Conservation (phyloP, 2,797 vertebrate genomes). For the Pangasius mekongensis region DNA sequence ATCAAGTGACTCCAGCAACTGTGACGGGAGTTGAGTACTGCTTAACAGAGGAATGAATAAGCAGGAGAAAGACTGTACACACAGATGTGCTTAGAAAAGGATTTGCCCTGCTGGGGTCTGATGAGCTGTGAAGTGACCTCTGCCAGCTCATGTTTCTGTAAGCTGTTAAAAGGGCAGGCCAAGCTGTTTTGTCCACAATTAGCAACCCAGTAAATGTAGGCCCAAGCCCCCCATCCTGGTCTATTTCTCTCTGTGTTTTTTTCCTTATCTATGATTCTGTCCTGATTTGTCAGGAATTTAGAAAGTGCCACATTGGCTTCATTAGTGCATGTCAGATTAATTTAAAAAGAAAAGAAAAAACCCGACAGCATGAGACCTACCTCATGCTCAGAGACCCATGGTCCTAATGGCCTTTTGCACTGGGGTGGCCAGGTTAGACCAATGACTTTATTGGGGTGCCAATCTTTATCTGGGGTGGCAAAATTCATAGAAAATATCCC, state of each 20-base stretch:
- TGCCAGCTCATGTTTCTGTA: slow-evolving; percentile 43
- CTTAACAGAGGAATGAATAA: background rate
- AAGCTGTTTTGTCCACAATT: slow-evolving; percentile 34
- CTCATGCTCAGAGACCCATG: background rate
- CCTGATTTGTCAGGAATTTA: background rate
- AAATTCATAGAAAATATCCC: background rate
- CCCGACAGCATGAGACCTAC: background rate
- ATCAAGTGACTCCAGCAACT: background rate
- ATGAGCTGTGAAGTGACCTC: background rate
- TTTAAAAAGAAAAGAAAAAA: background rate
- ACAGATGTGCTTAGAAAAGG: background rate
- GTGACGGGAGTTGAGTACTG: background rate
- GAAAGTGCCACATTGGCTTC: background rate
- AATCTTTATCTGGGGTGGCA: background rate
- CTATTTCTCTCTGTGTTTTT: background rate
- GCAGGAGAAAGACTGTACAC: background rate
- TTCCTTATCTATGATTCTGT: background rate
- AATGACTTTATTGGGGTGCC: background rate
- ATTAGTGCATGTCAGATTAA: background rate
- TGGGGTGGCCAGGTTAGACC: background rate
- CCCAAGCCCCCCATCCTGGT: background rate
- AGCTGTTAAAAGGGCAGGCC: slow-evolving; percentile 24
- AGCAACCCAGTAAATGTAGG: background rate
- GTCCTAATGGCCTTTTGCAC: background rate
- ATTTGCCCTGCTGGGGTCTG: slow-evolving; percentile 7